Percentiles rank a stretch among this genome's conserved stretches.
Evolutionary conservation across 2,113 vertebrate species (phyloP).

Genomic region (Damaliscus lunatus): DNA sequence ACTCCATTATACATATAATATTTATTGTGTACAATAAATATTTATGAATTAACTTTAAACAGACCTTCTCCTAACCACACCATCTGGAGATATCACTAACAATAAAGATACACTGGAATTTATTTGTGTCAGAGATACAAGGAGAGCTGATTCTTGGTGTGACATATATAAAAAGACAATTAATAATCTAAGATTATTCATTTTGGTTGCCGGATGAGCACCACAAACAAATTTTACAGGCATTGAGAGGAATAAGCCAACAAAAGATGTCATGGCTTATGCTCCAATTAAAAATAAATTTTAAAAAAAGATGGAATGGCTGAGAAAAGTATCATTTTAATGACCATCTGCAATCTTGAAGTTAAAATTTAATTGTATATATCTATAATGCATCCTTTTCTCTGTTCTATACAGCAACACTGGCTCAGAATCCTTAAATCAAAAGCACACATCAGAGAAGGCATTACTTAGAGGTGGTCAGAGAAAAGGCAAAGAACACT

Average conservation of each 20-base stretch:
- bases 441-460: not conserved
- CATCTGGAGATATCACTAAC: not conserved
- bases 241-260: not conserved
- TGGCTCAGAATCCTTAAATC: conserved; percentile 18
- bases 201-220: not conserved
- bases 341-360: not conserved
- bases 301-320: not conserved
- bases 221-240: conserved; percentile 1
- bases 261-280: not conserved
- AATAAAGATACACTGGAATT: not conserved
- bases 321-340: conserved; percentile 27
- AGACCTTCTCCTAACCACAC: not conserved
- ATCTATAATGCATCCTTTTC: not conserved
- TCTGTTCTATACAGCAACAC: not conserved
- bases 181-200: not conserved
- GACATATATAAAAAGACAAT: conserved; percentile 18
- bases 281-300: not conserved
- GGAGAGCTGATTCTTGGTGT: not conserved
- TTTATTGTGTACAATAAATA: not conserved
- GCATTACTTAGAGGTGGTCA: not conserved
- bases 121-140: not conserved
- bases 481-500: not conserved
- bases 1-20: not conserved
- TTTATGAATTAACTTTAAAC: conserved; percentile 1
- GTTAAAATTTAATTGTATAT: conserved; percentile 41